Evolutionary conservation across 1,140 invertebrate genomes (phyloP), one percentile per base, ranked within the genome.

Genomic region (Drosophila orena): DNA sequence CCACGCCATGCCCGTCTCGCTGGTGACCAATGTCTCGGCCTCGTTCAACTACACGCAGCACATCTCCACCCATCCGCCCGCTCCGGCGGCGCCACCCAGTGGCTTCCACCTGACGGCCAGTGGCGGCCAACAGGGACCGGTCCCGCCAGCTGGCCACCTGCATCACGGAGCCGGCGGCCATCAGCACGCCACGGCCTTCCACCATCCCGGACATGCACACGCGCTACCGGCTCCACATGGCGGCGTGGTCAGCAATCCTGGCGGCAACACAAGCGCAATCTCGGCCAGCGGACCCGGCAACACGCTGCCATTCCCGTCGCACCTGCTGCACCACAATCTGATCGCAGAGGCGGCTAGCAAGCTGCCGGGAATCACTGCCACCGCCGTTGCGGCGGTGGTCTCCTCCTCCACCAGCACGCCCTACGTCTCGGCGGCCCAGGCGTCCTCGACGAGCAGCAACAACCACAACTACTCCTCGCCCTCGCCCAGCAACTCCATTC

Each of bases 221-320:
- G 42, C 66, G 3, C 34, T 84, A 35, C 73, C 79, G 1, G 65
- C 61, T 0, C 64, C 74, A 6, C 90, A 80, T 38, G 59, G 40
- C 15, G 59, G 54, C n/a, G 54, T 72, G 22, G 74, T 71, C 81
- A 27, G 92, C 91, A 60, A 91, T 90, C 8, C 75, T 0, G 88
- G 17, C 38, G 40, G 22, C 1, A 40, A 11, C 68, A 12, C 40
- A 8, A 52, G 62, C 40, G 79, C 69, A 17, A 43, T 66, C 24
- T 61, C 57, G 2, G 55, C 47, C 22, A 37, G 88, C 76, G 30
- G 65, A 7, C 38, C 52, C 22, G 49, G 37, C 2, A 12, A 46
- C 53, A 72, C 92, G n/a, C 92, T 95, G 43, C 95, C 95, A 20
- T 95, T 95, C 55, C 77, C 91, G 2, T 94, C 95, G 0, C 95